These are phyloP conservation scores for Eriosoma lanigerum DNA, from an alignment of 1,140 invertebrate genomes.

Conservation along the genomic window DNA sequence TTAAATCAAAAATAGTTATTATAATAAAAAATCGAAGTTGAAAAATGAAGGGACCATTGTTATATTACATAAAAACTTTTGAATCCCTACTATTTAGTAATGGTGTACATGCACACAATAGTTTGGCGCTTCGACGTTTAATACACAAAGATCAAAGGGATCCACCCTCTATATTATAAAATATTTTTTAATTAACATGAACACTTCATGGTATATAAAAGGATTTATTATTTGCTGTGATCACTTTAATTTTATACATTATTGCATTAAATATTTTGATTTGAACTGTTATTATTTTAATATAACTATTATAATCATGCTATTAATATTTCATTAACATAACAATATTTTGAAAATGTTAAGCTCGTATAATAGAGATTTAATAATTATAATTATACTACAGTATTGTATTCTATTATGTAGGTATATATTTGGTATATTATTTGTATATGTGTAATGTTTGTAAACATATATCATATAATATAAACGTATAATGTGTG, in stretches of 20 bases:
- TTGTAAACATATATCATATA: neutral
- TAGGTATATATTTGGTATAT: neutral
- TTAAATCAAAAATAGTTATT: constrained; percentile 36
- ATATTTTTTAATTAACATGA: constrained; percentile 50
- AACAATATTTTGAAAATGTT: neutral
- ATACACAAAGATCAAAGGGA: constrained; percentile 23
- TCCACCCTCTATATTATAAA: constrained; percentile 15
- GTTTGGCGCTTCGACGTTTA: constrained; percentile 1
- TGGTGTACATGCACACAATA: constrained; percentile 41
- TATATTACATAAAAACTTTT: constrained; percentile 15
- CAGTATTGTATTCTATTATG: neutral
- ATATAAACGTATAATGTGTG: too few species aligned
- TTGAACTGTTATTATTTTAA: constrained; percentile 10
- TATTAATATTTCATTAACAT: constrained; percentile 2
- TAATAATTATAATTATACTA: constrained; percentile 2
- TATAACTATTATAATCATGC: neutral
- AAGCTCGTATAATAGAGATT: neutral
- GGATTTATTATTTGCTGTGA: constrained; percentile 32
- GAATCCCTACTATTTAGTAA: constrained; percentile 37
- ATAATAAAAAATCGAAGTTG: constrained; percentile 22
- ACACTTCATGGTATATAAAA: constrained; percentile 37
- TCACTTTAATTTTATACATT: neutral
- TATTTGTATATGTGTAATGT: neutral
- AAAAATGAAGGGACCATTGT: constrained; percentile 37
- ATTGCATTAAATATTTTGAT: constrained; percentile 13